Percentiles rank a stretch among this genome's conserved stretches.
These are phyloP conservation scores for Paramormyrops kingsleyae DNA, from an alignment of 2,113 vertebrate species.

Conservation along the genomic window DNA sequence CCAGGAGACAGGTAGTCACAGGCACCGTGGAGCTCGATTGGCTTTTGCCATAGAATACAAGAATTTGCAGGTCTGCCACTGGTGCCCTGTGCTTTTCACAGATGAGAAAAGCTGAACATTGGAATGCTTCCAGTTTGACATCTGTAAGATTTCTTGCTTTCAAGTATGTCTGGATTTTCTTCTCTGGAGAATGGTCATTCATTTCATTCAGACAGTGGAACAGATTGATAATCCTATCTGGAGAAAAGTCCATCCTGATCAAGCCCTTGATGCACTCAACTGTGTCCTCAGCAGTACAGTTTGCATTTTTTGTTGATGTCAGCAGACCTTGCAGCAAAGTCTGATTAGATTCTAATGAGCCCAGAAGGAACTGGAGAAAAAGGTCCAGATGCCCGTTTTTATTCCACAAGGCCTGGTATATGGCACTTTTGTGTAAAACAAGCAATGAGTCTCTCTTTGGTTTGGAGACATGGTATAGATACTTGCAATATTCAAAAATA, in stretches of 20 bases:
- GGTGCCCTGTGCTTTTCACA: too few relatives aligned
- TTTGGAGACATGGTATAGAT: neutral
- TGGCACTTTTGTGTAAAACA: neutral
- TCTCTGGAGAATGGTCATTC: neutral
- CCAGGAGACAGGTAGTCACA: too few relatives aligned
- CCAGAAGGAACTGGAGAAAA: neutral
- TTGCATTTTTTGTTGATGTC: neutral
- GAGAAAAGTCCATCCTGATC: neutral
- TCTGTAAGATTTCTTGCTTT: neutral
- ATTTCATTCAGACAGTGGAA: neutral
- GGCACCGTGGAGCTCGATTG: too few relatives aligned
- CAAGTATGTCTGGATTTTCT: neutral
- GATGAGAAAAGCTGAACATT: neutral
- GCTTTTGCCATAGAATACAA: too few relatives aligned
- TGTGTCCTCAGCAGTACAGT: too few relatives aligned
- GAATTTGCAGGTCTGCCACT: too few relatives aligned
- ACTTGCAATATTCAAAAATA: neutral
- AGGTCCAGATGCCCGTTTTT: neutral
- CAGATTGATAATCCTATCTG: neutral
- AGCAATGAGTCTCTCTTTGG: neutral
- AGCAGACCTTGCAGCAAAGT: neutral
- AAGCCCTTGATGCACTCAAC: neutral
- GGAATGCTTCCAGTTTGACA: neutral
- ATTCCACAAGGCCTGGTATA: neutral
- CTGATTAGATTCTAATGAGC: neutral